These are phyloP conservation scores for Ceryle rudis DNA, from an alignment of 2,797 vertebrate genomes.

Conservation along the genomic window DNA sequence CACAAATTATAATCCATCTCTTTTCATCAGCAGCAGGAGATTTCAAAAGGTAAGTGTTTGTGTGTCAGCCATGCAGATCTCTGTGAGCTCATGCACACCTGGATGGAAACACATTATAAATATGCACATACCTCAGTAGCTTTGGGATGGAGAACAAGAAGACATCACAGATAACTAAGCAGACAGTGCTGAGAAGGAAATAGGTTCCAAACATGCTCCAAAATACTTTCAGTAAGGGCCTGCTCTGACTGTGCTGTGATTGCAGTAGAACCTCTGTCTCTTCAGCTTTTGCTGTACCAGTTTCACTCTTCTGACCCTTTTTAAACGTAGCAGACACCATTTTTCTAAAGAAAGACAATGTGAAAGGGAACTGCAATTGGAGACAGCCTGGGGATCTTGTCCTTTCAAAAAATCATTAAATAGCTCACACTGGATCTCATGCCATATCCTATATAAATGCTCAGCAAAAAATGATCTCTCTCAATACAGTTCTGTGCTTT, in stretches of 20 bases:
- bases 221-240: conserved; percentile 85
- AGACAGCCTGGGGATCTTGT: neutral
- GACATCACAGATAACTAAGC: conserved; percentile 86
- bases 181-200: conserved; percentile 88
- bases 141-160: conserved; percentile 92
- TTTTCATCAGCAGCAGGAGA: neutral
- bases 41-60: neutral
- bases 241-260: conserved; percentile 77
- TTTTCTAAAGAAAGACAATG: conserved; percentile 33
- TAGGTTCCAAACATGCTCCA: conserved; percentile 86
- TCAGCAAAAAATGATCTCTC: neutral
- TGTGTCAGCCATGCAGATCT: neutral
- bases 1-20: neutral
- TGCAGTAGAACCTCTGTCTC: conserved; percentile 86
- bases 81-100: neutral
- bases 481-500: neutral
- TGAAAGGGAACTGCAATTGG: neutral
- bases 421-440: neutral
- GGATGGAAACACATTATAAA: neutral
- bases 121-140: conserved; percentile 86
- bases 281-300: conserved; percentile 42
- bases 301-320: neutral
- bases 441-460: neutral
- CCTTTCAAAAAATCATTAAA: neutral
- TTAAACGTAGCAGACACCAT: neutral